A percentile compares a stretch with the other conserved stretches of the same genome.
phyloP scores from a whole-genome alignment of 2,113 vertebrate genomes.

The Emydura subglobosa region DNA sequence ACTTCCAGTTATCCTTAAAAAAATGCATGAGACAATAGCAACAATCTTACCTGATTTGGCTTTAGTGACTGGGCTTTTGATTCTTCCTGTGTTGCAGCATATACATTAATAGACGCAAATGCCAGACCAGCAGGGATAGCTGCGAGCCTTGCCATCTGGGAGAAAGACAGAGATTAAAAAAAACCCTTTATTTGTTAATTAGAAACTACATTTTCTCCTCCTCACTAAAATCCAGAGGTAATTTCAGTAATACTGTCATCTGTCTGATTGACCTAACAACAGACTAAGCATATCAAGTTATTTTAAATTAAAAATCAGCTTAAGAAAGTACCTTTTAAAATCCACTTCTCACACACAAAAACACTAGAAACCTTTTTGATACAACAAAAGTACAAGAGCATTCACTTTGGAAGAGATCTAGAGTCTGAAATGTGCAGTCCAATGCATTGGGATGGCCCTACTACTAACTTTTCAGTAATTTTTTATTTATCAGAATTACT shows the following conservation, averaged over 20 bases:
- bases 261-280: background rate
- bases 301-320: background rate
- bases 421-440: background rate
- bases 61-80: constrained; percentile 67
- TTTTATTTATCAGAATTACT: background rate
- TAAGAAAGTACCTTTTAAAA: background rate
- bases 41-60: constrained; percentile 80
- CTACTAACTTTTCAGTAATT: background rate
- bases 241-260: background rate
- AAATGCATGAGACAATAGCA: background rate
- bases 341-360: background rate
- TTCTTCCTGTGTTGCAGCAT: constrained; percentile 74
- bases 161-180: background rate
- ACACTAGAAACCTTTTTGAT: background rate
- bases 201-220: background rate
- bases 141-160: constrained; percentile 84
- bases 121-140: constrained; percentile 82
- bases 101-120: constrained; percentile 79
- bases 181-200: background rate
- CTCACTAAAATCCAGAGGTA: background rate
- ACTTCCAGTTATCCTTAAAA: background rate
- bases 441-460: background rate
- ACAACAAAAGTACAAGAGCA: background rate
- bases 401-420: background rate
- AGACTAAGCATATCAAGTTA: background rate